Base-by-base conservation (phyloP, 2,113 vertebrate species). In the Marcusenius ussheri region DNA sequence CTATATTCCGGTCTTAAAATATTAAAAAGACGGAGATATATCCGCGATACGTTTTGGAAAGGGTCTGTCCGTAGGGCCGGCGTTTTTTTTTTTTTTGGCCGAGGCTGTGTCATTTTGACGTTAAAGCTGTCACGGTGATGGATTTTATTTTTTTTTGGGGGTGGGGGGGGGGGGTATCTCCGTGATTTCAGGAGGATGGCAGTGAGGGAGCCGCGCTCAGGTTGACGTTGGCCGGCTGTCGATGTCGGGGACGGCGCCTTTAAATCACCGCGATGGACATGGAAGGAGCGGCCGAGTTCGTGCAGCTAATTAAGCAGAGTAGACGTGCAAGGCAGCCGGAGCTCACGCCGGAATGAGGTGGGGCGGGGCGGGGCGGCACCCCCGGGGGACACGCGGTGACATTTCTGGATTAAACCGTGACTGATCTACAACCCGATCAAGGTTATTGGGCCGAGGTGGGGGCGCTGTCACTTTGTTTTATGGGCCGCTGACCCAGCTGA, bases 271-370 rank as follows among this genome's bases (percentile, higher is more conserved):
- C 51, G 42, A 19, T 11, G 49, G 80, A 31, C 51, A 8, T 3
- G 35, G 19, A 53, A 58, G 47, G 88, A 31, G 46, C 5, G 27
- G 6, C 62, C 1, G 42, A 10, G 87, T 94, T 95, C 94, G 93
- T 94, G 94, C 93, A 92, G 93, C 94, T 94, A 95, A 95, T 96
- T 93, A 93, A 91, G 66, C 91, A 94, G 95, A 95, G 93, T 93
- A 93, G 93, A 92, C 90, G 88, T 92, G 31, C 74, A 88, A 87
- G 46, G 90, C 35, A 70, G 70, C 77, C 58, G 70, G 50, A 13
- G 46, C 85, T 46, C 0, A 49, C 15, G 27, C 31, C 17, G 11
- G 66, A 53, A 31, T 53, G 24, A 45, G 62, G 31, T 11, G 6
- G 35, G 56, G 17, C 3, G n/a, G 35, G 56, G 17, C 3, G n/a